Conservation (phyloP, 2,888 invertebrate genomes). For the Nephrotoma flavescens region DNA sequence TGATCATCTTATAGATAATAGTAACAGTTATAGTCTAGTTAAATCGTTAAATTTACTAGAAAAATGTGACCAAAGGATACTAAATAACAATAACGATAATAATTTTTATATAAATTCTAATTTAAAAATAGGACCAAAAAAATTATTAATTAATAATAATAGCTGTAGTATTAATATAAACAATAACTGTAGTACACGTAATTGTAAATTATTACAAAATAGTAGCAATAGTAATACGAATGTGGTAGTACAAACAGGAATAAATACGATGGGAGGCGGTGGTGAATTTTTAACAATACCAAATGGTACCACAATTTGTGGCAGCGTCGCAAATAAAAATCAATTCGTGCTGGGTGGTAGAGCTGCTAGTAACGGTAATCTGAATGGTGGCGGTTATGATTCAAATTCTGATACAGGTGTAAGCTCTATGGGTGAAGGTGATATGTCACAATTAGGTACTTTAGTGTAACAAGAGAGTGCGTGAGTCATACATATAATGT, state of each 20-base stretch:
- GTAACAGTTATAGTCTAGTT: neutral
- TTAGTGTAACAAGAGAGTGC: slow-evolving; percentile 11
- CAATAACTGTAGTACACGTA: neutral
- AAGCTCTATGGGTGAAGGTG: slow-evolving; percentile 14
- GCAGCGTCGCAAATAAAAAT: neutral
- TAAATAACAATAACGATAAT: neutral
- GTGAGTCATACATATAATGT: neutral
- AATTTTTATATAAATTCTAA: slow-evolving; percentile 3
- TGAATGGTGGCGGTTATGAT: slow-evolving; percentile 11
- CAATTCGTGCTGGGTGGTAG: neutral
- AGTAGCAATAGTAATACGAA: neutral
- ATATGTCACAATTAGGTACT: slow-evolving; percentile 13
- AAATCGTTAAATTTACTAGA: slow-evolving; percentile 11
- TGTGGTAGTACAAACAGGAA: neutral
- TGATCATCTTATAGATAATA: neutral
- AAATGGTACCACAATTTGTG: neutral
- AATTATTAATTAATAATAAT: slow-evolving; percentile 7
- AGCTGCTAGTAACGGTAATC: neutral
- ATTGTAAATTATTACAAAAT: neutral
- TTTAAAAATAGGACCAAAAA: slow-evolving; percentile 10
- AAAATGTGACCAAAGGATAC: slow-evolving; percentile 9
- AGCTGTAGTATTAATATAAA: neutral
- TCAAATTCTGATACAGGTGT: slow-evolving; percentile 14
- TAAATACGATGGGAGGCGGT: neutral
- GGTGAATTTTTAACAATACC: neutral